Evolutionary conservation across 2,113 vertebrate species (phyloP), one percentile per base, ranked within the genome.

Genomic region (Sakesphorus luctuosus): DNA sequence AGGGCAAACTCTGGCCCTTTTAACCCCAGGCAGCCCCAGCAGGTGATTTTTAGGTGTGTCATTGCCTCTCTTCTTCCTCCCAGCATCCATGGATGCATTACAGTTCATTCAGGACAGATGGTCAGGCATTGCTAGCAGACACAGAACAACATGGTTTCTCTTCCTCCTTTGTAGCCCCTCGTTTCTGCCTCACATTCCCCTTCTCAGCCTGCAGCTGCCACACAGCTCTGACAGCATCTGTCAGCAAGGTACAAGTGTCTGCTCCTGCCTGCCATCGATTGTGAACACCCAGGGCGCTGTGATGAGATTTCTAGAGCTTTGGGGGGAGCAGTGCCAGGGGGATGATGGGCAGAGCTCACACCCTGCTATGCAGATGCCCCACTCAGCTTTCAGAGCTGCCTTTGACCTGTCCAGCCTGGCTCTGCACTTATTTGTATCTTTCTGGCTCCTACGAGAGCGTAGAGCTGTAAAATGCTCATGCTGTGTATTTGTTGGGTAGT

Each of bases 181-280:
- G 10, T 97, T 97, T 96, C 93, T 93, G 71, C 96, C 95, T 97
- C 56, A 26, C 82, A 55, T 95, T 96, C 96, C 18, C 89, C 79
- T 96, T 95, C 93, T 94, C 91, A 63, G 90, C 95, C 21, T 96
- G 95, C 87, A 20, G 69, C 95, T 52, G 96, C 67, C 83, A 72
- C 80, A 23, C 88, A 95, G 67, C 71, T 49, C 91, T 93, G 94
- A 94, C 67, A 76, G 96, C 90, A 73, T 87, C 96, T 97, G 95
- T 97, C 95, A 91, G 96, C 81, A 62, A 97, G 95, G 95, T 90
- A 75, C 89, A 73, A 73, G 95, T 12, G 7, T 58, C 96, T 97
- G 94, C 94, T 94, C 82, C 88, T 96, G 83, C 96, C 93, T 94
- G 75, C 71, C 47, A 90, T 91, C 50, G 59, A 92, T 86, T 62